A percentile compares a stretch with the other conserved stretches of the same genome.
phyloP scores from a whole-genome alignment of 1,140 invertebrate species.

The Cydia splendana region DNA sequence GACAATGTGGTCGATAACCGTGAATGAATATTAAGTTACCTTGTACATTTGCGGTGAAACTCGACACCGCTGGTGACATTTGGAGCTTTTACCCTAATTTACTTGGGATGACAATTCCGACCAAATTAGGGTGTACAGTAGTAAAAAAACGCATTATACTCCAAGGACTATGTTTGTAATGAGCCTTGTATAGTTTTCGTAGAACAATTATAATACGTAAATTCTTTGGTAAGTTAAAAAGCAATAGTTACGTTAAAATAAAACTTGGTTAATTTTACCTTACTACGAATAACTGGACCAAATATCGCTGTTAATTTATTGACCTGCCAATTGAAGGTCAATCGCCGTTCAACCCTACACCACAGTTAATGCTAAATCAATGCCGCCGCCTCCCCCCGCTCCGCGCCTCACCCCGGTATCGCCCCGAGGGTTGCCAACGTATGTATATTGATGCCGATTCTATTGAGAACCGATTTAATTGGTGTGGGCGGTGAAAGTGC shows the following conservation, averaged over 20 bases:
- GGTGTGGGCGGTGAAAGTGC: constrained; percentile 17
- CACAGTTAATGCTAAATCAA: constrained; percentile 17
- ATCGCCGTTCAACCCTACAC: constrained; percentile 22
- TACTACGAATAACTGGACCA: no score
- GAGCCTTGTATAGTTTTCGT: background rate
- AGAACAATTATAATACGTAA: background rate
- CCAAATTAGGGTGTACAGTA: background rate
- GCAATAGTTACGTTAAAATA: background rate
- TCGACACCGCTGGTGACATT: constrained; percentile 15
- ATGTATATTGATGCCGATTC: background rate
- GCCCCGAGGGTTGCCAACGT: background rate
- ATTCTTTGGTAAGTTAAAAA: no score
- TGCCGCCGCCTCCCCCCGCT: background rate
- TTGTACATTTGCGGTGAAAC: constrained; percentile 17
- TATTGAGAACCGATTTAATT: constrained; percentile 24
- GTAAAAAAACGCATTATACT: background rate
- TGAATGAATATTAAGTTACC: background rate
- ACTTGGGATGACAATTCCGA: constrained; percentile 17
- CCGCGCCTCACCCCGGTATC: background rate
- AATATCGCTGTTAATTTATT: background rate
- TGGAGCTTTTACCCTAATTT: constrained; percentile 10
- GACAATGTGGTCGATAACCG: background rate
- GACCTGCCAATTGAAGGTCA: constrained; percentile 19
- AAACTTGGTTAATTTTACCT: background rate
- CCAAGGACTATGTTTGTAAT: background rate